Base-by-base conservation (phyloP, 2,888 invertebrate genomes). In the Steinernema hermaphroditum region DNA sequence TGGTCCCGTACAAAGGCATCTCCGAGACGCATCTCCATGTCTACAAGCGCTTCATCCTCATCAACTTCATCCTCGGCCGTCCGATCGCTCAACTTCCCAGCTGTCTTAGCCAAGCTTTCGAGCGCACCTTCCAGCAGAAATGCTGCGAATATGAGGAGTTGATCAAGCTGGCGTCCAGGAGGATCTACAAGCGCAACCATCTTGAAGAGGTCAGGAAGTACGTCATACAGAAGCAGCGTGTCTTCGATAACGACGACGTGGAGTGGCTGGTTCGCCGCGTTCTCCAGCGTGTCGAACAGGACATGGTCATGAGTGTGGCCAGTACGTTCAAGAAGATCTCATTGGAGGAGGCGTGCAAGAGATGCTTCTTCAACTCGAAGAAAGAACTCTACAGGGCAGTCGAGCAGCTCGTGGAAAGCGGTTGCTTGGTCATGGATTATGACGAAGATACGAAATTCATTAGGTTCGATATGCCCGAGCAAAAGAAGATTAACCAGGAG, bases 41-140 rank as follows among this genome's bases (percentile, higher is more conserved):
- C 27, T 54, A 54, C 54, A 54, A 24, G 54, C 22, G 27, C 14
- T 54, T 54, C 54, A 27, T 54, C 24, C 54, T 54, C 24, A 12
- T 54, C 9, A 54, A 54, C 54, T 54, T 24, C 54, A 24, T 54
- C 54, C 54, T 54, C n/a, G 54, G 54, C 27, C 9, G 4, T 27
- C 27, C 54, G 2, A 6, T 54, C 27, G 4, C 6, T 6, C 27
- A 54, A 27, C 6, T 54, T 24, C 54, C 54, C 24, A 27, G 6
- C 19, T 54, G 54, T 22, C 54, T 54, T 24, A 22, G 27, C 27
- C 6, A 54, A 14, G 2, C 16, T 22, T 6, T 54, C n/a, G 27
- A 54, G 9, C 54, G 19, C 6, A 4, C 6, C 12, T 1, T 54
- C 2, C 22, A 27, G 4, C 27, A 2, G 19, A 54, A 54, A 27